phyloP scores from a whole-genome alignment of 2,888 invertebrate species.

The Enchytraeus crypticus region DNA sequence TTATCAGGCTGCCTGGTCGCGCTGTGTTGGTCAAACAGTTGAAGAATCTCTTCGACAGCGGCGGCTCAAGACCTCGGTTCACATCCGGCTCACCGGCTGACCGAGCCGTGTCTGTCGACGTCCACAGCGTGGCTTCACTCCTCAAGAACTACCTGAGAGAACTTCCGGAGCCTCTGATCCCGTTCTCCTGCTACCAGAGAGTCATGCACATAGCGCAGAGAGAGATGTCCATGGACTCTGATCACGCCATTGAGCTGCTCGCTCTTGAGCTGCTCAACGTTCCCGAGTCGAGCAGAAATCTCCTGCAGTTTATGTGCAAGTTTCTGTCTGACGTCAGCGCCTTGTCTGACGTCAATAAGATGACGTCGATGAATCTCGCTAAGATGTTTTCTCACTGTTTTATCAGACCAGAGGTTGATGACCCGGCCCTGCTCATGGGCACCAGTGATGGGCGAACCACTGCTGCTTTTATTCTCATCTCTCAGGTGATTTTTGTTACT shows the following conservation, averaged over 20 bases:
- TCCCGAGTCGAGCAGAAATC: slow-evolving; percentile 39
- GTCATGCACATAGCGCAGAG: slow-evolving; percentile 24
- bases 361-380: slow-evolving; percentile 41
- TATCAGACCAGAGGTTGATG: slow-evolving; percentile 43
- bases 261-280: slow-evolving; percentile 29
- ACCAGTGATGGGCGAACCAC: slow-evolving; percentile 43
- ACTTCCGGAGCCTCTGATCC: slow-evolving; percentile 45
- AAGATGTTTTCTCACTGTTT: slow-evolving; percentile 43
- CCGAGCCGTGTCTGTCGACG: slow-evolving; percentile 18
- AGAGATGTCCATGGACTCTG: slow-evolving; percentile 17
- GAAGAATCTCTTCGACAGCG: slow-evolving; percentile 38
- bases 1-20: slow-evolving; percentile 37
- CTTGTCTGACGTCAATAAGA: slow-evolving; percentile 37
- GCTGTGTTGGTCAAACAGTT: slow-evolving; percentile 36
- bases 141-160: slow-evolving; percentile 46
- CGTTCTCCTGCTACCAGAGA: slow-evolving; percentile 44
- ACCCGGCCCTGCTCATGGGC: slow-evolving; percentile 43
- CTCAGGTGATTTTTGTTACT: slow-evolving; percentile 31
- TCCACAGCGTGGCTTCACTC: slow-evolving; percentile 44
- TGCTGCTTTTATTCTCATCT: slow-evolving; percentile 39
- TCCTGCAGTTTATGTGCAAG: slow-evolving; percentile 35
- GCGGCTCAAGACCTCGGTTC: slow-evolving; percentile 18
- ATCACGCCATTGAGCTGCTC: slow-evolving; percentile 24
- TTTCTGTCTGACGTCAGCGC: slow-evolving; percentile 32
- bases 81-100: background rate